Base-by-base conservation (phyloP, 1,140 invertebrate species). In the Drosophila kanapiae region DNA sequence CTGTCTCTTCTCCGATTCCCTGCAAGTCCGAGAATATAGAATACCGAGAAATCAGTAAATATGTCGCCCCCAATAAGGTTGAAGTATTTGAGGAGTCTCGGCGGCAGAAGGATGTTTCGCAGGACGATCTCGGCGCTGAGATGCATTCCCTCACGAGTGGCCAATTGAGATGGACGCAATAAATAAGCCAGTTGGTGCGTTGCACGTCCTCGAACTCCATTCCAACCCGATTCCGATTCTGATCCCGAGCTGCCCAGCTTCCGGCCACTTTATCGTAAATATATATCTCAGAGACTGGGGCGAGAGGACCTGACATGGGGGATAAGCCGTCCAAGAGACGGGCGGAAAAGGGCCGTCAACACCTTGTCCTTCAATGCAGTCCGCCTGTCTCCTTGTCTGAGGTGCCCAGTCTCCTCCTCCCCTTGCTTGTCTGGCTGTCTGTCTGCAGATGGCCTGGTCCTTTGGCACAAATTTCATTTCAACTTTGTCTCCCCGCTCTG, bases 151-250 rank as follows among this genome's bases (percentile, higher is more conserved):
- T 42, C 67, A 70, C 67, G 63, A 68, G 48, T 38, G 67, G 67
- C 67, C 67, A 70, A 70, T 70, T 70, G 67, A 70, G 62, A 70
- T 70, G 67, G 68, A 48, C 27, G 75, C 75, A 47, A 84, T 85
- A 85, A 85, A 85, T 82, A 86, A 86, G 70, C 70, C 79, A 79
- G 62, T 80, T 86, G 61, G 69, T 57, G 70, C 64, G 61, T 48
- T 77, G 54, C 80, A 78, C 76, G 72, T 53, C 45, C 33, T 45
- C 49, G 23, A n/a, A 35, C 18, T 45, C 31, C 51, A 54, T 40
- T 57, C 54, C 63, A 38, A 31, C 38, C 53, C 31, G 51, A 18
- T 29, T 56, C 13, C 53, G 38, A 40, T 6, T 53, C 53, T 18
- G 54, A 57, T 42, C 27, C 14, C 13, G 37, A 65, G 63, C 13